Base-by-base conservation (phyloP, 2,797 vertebrate species). In the Enteromius trimaculatus region DNA sequence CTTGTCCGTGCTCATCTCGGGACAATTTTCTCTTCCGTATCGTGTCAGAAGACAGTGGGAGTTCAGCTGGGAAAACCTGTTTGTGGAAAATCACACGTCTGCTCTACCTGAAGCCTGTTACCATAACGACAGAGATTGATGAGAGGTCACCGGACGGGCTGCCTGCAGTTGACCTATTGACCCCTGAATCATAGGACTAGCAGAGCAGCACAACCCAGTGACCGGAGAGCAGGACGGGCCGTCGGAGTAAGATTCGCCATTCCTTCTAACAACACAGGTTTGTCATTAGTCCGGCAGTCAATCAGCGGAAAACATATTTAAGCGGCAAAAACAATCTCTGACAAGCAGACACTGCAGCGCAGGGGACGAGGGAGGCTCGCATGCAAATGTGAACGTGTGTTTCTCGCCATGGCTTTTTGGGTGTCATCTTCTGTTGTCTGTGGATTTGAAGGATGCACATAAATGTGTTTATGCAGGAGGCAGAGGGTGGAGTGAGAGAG, bases 391-490 rank as follows among this genome's bases (percentile, higher is more conserved):
- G 29, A 42, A 7, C 34, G 55, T 5, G 70, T 66, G 77, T 53
- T 79, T 53, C 64, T 72, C 65, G 65, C 83, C 77, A 87, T 72
- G 53, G 76, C 69, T 51, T 83, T 70, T 72, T 47, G 26, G 39
- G 34, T n/a, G 85, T 83, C 77, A 79, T 31, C 65, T 82, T 88
- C 64, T 66, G 75, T 69, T 44, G 64, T 71, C 44, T 83, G 58
- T 74, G 77, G 79, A 86, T 70, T 80, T 44, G 49, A 82, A 49
- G 76, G 81, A 88, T 80, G 82, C 82, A 86, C 80, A 86, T 86
- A 23, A 66, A 80, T 8, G 84, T 55, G 60, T 80, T 84, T 80
- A 75, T 80, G 75, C 70, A 75, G 75, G 53, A 80, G 39, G 66
- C 66, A 49, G 53, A 81, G 53, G 68, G 79, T 1, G 79, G 47